Evolutionary conservation across 2,888 invertebrate genomes (phyloP).

Genomic region (Scaptomyza parva): DNA sequence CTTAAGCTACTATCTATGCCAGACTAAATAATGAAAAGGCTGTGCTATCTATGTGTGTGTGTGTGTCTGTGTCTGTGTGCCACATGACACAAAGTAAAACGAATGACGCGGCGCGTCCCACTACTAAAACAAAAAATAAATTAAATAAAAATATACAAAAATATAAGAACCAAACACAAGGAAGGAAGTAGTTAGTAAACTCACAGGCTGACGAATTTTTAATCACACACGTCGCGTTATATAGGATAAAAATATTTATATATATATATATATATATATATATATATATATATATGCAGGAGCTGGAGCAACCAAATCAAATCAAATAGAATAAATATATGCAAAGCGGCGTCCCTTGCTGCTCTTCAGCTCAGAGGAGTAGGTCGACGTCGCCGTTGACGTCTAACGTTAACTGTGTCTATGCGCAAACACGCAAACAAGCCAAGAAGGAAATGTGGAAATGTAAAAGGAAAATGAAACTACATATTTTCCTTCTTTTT

Average conservation of each 20-base stretch:
- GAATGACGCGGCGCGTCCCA: constrained; percentile 13
- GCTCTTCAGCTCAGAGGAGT: constrained; percentile 36
- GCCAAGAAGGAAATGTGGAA: constrained; percentile 67
- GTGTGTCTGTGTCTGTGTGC: constrained; percentile 15
- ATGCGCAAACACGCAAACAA: constrained; percentile 70
- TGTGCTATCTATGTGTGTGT: constrained; percentile 2
- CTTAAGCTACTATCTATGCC: constrained; percentile 48
- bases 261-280: background rate
- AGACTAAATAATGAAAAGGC: constrained; percentile 55
- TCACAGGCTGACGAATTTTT: constrained; percentile 65
- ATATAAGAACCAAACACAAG: constrained; percentile 24
- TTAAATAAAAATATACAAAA: constrained; percentile 25
- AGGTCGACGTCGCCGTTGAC: constrained; percentile 61
- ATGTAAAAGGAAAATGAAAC: constrained; percentile 79
- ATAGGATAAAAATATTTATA: constrained; percentile 25
- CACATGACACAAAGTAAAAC: constrained; percentile 39
- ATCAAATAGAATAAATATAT: constrained; percentile 78
- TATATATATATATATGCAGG: background rate
- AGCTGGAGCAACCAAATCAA: constrained; percentile 45
- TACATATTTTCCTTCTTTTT: no score
- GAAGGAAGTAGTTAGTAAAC: constrained; percentile 1
- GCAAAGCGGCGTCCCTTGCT: constrained; percentile 71
- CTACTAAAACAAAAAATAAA: constrained; percentile 16
- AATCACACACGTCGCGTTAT: constrained; percentile 74
- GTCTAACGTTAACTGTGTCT: constrained; percentile 21